Evolutionary conservation across 2,888 invertebrate species (phyloP).

Genomic region (Scelioninae gen. 1): DNA sequence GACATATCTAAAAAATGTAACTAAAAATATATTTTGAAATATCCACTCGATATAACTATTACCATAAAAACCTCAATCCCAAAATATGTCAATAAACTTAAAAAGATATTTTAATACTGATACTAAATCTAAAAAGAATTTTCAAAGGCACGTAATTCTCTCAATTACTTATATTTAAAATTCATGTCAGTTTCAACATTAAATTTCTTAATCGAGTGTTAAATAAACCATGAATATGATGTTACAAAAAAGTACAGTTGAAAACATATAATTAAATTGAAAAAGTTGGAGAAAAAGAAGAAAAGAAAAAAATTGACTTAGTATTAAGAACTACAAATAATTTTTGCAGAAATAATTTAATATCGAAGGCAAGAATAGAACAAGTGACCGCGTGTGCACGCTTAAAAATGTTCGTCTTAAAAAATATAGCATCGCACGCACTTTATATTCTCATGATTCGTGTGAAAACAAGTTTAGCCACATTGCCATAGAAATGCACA

Average conservation of each 20-base stretch:
- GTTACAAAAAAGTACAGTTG: background rate
- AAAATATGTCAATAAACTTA: too few relatives aligned
- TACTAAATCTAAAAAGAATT: too few relatives aligned
- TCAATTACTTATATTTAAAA: too few relatives aligned
- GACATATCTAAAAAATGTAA: background rate
- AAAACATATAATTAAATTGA: background rate
- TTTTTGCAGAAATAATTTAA: constrained; percentile 64
- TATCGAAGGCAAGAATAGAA: constrained; percentile 62
- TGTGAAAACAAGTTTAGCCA: constrained; percentile 34
- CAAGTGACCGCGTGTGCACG: constrained; percentile 47
- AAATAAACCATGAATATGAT: too few relatives aligned
- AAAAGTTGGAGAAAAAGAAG: background rate
- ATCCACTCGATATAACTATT: too few relatives aligned
- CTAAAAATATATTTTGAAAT: too few relatives aligned
- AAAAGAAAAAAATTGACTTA: background rate
- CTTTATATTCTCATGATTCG: constrained; percentile 32
- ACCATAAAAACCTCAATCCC: too few relatives aligned
- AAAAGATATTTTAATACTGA: too few relatives aligned
- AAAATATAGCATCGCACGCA: constrained; percentile 54
- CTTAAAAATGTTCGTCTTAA: constrained; percentile 44
- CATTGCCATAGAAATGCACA: constrained; percentile 48
- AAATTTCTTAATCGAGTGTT: too few relatives aligned
- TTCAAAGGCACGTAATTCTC: too few relatives aligned
- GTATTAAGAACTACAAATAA: constrained; percentile 34
- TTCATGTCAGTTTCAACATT: too few relatives aligned